Evolutionary conservation across 2,113 vertebrate genomes (phyloP).

Genomic region (Atherinomorus stipes): DNA sequence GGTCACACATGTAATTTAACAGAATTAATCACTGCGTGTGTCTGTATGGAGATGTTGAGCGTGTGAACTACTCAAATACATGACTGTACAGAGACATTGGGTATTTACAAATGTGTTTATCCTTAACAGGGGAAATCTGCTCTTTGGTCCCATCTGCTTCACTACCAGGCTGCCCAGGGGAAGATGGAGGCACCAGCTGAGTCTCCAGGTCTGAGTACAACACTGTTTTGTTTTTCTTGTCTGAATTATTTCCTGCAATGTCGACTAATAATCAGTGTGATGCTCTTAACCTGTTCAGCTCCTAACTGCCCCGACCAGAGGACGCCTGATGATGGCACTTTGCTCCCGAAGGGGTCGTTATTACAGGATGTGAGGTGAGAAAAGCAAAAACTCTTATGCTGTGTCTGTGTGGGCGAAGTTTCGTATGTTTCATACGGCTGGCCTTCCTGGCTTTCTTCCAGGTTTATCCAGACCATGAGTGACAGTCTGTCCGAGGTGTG

Average conservation of each 20-base stretch:
- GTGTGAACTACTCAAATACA: constrained; percentile 16
- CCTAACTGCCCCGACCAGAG: constrained; percentile 85
- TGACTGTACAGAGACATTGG: background rate
- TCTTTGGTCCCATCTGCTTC: constrained; percentile 96
- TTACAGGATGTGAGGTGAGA: constrained; percentile 95
- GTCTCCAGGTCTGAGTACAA: constrained; percentile 86
- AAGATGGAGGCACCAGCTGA: constrained; percentile 86
- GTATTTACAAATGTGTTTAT: constrained; percentile 21
- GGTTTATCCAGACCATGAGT: constrained; percentile 94
- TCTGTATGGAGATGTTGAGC: background rate
- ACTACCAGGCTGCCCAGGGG: constrained; percentile 92
- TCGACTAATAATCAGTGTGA: background rate
- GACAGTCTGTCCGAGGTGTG: constrained; percentile 96
- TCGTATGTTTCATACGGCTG: background rate
- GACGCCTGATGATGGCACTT: constrained; percentile 85
- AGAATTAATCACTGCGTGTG: background rate
- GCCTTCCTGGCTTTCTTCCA: constrained; percentile 54
- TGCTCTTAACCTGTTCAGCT: constrained; percentile 74
- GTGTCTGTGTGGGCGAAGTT: background rate
- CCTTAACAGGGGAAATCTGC: constrained; percentile 92
- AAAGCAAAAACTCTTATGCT: background rate
- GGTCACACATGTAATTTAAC: constrained; percentile 74
- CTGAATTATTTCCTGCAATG: constrained; percentile 2
- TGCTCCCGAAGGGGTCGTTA: constrained; percentile 87
- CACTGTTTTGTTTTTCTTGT: background rate